phyloP scores from a whole-genome alignment of 2,888 invertebrate species.

The Tineola bisselliella region DNA sequence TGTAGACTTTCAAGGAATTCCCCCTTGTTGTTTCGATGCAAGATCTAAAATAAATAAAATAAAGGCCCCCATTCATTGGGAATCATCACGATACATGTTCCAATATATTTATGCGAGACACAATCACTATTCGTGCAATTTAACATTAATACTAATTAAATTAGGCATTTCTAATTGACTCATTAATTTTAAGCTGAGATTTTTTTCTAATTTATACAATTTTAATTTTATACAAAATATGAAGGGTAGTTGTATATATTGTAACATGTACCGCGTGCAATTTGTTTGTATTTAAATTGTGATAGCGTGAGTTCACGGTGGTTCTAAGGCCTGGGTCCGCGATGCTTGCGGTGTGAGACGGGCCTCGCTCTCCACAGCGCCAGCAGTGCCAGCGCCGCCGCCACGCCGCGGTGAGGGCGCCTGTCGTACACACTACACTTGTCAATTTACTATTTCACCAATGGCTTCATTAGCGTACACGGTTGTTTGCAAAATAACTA shows the following conservation, averaged over 20 bases:
- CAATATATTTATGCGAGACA: neutral
- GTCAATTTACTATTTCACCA: too few species aligned
- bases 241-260: neutral
- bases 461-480: too few species aligned
- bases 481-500: too few species aligned
- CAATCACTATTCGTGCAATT: neutral
- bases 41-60: slow-evolving; percentile 5
- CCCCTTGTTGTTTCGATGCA: slow-evolving; percentile 1
- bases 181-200: neutral
- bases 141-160: neutral
- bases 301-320: slow-evolving; percentile 42
- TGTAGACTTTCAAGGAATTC: neutral
- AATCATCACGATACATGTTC: neutral
- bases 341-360: slow-evolving; percentile 61
- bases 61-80: slow-evolving; percentile 5
- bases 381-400: slow-evolving; percentile 40
- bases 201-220: neutral
- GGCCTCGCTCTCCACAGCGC: slow-evolving; percentile 42
- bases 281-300: neutral
- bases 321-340: slow-evolving; percentile 67
- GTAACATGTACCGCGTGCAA: neutral
- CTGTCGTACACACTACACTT: slow-evolving; percentile 24
- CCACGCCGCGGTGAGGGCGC: slow-evolving; percentile 37
- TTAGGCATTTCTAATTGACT: too few species aligned
- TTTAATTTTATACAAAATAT: neutral